Percentiles rank a stretch among this genome's conserved stretches.
These are phyloP conservation scores for Drosophila paramelanica DNA, from an alignment of 2,888 invertebrate species.

Conservation along the genomic window DNA sequence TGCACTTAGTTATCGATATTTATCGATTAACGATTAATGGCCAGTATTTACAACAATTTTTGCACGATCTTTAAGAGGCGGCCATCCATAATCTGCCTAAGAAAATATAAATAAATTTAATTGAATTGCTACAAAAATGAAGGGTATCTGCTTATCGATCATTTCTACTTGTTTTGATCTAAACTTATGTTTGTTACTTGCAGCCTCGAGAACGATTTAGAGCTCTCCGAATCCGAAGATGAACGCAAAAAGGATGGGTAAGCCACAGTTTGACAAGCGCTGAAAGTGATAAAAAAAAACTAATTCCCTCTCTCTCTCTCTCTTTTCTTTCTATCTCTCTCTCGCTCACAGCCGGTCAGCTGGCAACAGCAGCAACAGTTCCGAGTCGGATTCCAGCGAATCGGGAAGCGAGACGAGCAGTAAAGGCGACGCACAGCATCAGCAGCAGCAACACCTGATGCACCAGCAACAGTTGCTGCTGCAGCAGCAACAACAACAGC, in stretches of 20 bases:
- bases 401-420: slow-evolving; percentile 83
- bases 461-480: slow-evolving; percentile 42
- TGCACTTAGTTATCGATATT: too few relatives aligned
- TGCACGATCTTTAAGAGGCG: too few relatives aligned
- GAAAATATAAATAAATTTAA: too few relatives aligned
- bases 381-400: slow-evolving; percentile 84
- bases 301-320: not conserved
- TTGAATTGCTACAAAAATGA: too few relatives aligned
- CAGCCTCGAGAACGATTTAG: slow-evolving; percentile 88
- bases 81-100: too few relatives aligned
- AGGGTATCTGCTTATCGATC: too few relatives aligned
- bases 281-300: not conserved
- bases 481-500: slow-evolving; percentile 35
- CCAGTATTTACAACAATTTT: too few relatives aligned
- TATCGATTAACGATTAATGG: too few relatives aligned
- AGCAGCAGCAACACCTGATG: slow-evolving; percentile 41
- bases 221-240: slow-evolving; percentile 92
- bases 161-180: too few relatives aligned
- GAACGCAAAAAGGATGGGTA: slow-evolving; percentile 86
- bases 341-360: slow-evolving; percentile 71
- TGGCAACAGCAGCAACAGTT: slow-evolving; percentile 86
- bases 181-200: not conserved
- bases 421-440: slow-evolving; percentile 75
- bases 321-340: not conserved
- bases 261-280: slow-evolving; percentile 30